Evolutionary conservation across 2,113 vertebrate species (phyloP).

Genomic region (Perca flavescens): DNA sequence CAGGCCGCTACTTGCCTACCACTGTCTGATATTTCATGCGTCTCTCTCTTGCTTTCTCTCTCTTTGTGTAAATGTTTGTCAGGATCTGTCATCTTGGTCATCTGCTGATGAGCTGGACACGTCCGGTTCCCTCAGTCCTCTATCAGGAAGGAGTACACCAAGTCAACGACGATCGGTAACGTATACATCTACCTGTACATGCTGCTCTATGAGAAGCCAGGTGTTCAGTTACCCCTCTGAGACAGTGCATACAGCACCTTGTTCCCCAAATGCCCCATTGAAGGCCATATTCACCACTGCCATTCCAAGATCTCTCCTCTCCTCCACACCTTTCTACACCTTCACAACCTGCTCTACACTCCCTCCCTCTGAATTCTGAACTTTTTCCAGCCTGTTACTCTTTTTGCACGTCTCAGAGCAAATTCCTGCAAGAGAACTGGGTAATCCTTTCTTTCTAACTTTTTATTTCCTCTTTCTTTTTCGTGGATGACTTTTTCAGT

Average conservation of each 20-base stretch:
- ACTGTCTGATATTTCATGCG: not conserved
- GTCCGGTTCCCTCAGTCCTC: constrained; percentile 93
- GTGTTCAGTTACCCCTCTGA: constrained; percentile 50
- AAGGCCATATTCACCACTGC: constrained; percentile 73
- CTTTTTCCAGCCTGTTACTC: constrained; percentile 68
- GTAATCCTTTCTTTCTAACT: constrained; percentile 76
- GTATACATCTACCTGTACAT: constrained; percentile 42
- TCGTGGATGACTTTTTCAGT: constrained; percentile 76
- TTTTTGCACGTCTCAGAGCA: constrained; percentile 78
- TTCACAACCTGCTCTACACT: constrained; percentile 40
- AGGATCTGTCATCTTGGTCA: constrained; percentile 98
- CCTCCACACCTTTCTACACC: constrained; percentile 51
- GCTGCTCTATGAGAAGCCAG: constrained; percentile 51
- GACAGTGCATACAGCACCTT: constrained; percentile 36
- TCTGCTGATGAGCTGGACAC: constrained; percentile 96
- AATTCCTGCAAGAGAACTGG: constrained; percentile 21
- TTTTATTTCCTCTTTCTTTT: constrained; percentile 31
- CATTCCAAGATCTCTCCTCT: constrained; percentile 68
- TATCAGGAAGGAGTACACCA: constrained; percentile 93
- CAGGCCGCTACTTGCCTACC: not conserved
- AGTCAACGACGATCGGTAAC: constrained; percentile 95
- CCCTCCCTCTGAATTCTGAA: constrained; percentile 57
- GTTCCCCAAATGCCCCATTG: constrained; percentile 54
- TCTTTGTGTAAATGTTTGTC: constrained; percentile 3
- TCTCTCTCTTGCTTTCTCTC: constrained; percentile 13